phyloP scores from a whole-genome alignment of 64 coral and sea anemone species.

The Exaiptasia diaphana region DNA sequence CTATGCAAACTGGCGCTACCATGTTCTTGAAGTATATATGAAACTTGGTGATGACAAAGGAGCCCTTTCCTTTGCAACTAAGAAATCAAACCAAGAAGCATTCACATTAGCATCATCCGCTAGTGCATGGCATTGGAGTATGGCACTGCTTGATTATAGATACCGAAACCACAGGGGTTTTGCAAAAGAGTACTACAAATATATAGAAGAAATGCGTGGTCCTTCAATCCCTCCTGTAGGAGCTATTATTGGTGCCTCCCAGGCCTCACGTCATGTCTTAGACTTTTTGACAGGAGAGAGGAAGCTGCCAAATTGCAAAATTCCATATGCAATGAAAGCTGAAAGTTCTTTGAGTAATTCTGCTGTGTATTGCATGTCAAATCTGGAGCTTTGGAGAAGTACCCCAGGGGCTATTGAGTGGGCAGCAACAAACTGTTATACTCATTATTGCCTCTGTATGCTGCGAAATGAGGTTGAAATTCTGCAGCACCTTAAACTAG shows the following conservation, averaged over 20 bases:
- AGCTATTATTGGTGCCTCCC: slow-evolving; percentile 70
- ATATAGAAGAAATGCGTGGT: neutral
- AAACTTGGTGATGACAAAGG: slow-evolving; percentile 78
- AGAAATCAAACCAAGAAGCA: slow-evolving; percentile 69
- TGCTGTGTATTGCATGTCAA: slow-evolving; percentile 68
- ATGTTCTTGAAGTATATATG: slow-evolving; percentile 86
- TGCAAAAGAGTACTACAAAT: slow-evolving; percentile 62
- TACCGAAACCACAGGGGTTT: slow-evolving; percentile 64
- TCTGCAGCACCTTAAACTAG: slow-evolving; percentile 14
- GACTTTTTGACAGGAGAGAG: slow-evolving; percentile 62
- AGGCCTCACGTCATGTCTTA: slow-evolving; percentile 51
- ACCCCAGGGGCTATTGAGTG: slow-evolving; percentile 83
- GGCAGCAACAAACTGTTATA: slow-evolving; percentile 62
- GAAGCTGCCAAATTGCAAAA: slow-evolving; percentile 54
- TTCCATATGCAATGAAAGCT: slow-evolving; percentile 60
- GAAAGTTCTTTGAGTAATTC: slow-evolving; percentile 63
- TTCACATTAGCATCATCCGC: slow-evolving; percentile 58
- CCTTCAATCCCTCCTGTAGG: slow-evolving; percentile 30
- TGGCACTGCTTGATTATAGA: slow-evolving; percentile 66
- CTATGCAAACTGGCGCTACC: slow-evolving; percentile 89
- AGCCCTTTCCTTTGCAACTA: slow-evolving; percentile 63
- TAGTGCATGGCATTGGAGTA: slow-evolving; percentile 72
- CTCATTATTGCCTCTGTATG: slow-evolving; percentile 57
- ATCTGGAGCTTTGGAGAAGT: slow-evolving; percentile 69
- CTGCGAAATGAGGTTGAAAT: slow-evolving; percentile 50